These are phyloP conservation scores for Phalanger gymnotis DNA, from an alignment of 2,797 vertebrate genomes.

Conservation along the genomic window DNA sequence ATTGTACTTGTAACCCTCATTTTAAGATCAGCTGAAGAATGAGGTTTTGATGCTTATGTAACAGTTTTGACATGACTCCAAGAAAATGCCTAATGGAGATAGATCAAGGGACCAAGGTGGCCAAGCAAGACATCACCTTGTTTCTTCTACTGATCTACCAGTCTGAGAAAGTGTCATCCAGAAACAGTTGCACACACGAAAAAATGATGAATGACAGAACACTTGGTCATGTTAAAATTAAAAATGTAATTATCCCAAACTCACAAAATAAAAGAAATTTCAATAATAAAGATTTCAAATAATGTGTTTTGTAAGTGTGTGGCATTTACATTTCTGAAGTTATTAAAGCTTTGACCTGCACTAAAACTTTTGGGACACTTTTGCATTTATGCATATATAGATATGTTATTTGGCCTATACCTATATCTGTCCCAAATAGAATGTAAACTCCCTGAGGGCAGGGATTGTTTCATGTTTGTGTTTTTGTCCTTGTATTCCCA, in stretches of 20 bases:
- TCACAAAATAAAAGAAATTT: not conserved
- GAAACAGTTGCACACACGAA: not conserved
- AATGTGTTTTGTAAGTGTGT: not conserved
- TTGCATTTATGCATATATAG: not conserved
- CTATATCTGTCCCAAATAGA: not conserved
- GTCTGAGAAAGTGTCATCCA: not conserved
- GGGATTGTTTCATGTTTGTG: not conserved
- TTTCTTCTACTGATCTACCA: not conserved
- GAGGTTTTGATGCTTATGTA: not conserved
- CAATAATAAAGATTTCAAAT: not conserved
- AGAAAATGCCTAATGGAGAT: not conserved
- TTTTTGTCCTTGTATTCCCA: not conserved
- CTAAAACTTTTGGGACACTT: not conserved
- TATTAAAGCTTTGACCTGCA: not conserved
- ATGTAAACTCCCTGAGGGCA: not conserved
- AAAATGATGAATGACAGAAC: not conserved
- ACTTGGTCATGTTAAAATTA: not conserved
- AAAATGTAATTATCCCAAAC: not conserved
- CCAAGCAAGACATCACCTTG: not conserved
- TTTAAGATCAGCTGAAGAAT: not conserved
- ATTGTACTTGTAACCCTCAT: not conserved
- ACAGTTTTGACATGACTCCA: not conserved
- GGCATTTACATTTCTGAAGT: not conserved
- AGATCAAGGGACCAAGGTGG: not conserved
- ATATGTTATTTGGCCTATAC: not conserved